phyloP scores from a whole-genome alignment of 2,113 vertebrate species.

The Heterotilapia buettikoferi region DNA sequence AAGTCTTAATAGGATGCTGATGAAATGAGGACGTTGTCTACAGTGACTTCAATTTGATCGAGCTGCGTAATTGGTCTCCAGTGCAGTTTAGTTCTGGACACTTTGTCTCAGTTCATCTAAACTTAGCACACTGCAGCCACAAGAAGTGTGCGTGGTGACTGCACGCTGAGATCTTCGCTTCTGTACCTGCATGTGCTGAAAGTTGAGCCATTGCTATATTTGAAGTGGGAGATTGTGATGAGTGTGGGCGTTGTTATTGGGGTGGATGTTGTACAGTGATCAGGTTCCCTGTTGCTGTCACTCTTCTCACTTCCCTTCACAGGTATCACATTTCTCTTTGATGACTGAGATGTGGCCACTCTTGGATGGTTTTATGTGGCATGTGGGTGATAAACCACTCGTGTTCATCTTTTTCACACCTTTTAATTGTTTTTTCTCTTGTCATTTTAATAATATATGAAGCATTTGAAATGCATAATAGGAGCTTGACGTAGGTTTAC shows the following conservation, averaged over 20 bases:
- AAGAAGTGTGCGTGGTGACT: background rate
- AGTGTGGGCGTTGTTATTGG: background rate
- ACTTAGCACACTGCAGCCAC: background rate
- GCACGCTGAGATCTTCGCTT: background rate
- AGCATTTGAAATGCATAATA: background rate
- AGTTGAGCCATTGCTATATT: background rate
- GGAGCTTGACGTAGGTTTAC: background rate
- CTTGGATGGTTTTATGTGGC: background rate
- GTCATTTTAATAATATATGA: background rate
- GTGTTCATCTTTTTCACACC: background rate
- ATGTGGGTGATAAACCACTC: background rate
- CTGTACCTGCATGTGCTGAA: background rate
- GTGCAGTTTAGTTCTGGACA: background rate
- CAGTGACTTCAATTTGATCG: background rate
- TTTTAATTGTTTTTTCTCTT: background rate
- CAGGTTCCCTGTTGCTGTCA: background rate
- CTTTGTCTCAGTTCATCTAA: background rate
- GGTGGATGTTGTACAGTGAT: background rate
- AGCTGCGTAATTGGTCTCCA: background rate
- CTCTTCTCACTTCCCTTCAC: conserved; percentile 8
- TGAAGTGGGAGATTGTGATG: background rate
- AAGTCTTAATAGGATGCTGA: background rate
- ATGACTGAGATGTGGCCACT: background rate
- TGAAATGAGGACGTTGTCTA: background rate
- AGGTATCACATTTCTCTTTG: background rate